Percentiles rank a stretch among this genome's conserved stretches.
Conservation (phyloP, 23 tunicate genomes). For the Botrylloides violaceus region DNA sequence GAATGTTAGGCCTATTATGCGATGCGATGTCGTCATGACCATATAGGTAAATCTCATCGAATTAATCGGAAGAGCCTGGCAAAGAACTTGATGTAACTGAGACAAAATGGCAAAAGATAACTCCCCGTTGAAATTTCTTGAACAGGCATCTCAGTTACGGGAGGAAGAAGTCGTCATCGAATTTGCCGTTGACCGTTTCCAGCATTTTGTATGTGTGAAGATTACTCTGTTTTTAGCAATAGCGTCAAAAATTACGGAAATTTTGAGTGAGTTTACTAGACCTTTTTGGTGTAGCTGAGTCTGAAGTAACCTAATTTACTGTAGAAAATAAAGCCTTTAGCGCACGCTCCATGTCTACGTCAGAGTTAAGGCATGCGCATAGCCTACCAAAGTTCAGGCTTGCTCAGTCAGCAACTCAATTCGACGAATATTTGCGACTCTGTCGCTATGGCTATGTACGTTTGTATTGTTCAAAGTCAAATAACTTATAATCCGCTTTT, state of each 20-base stretch:
- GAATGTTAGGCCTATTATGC: too few species aligned
- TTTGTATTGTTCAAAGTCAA: too few species aligned
- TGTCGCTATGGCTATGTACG: too few species aligned
- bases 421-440: too few species aligned
- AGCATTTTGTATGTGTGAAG: conserved; percentile 7
- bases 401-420: too few species aligned
- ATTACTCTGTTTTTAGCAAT: neutral
- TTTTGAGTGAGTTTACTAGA: neutral
- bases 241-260: neutral
- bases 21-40: too few species aligned
- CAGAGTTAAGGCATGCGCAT: neutral
- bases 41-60: too few species aligned
- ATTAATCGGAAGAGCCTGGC: too few species aligned
- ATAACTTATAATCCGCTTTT: too few species aligned
- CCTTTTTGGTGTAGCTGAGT: neutral
- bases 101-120: too few species aligned
- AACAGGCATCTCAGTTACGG: conserved; percentile 2
- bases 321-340: neutral
- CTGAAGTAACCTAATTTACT: neutral
- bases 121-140: conserved; percentile 7
- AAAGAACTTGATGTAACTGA: too few species aligned
- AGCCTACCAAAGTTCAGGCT: too few species aligned
- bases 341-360: neutral
- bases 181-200: neutral
- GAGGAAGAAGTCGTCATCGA: conserved; percentile 3